A percentile compares a stretch with the other conserved stretches of the same genome.
phyloP scores from a whole-genome alignment of 2,888 invertebrate species.

The Spisula solida region DNA sequence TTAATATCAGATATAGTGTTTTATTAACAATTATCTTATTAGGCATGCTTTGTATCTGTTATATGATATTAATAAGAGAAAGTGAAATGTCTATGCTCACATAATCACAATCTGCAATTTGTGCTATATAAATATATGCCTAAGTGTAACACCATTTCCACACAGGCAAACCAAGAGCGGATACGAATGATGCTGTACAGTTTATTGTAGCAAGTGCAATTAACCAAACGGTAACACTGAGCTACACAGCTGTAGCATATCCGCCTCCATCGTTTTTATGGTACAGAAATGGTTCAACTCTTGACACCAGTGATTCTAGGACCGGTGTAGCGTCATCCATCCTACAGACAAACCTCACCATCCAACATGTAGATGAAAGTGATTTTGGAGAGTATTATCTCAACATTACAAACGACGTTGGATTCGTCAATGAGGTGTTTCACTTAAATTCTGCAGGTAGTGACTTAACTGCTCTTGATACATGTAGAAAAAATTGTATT shows the following conservation, averaged over 20 bases:
- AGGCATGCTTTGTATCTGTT: background rate
- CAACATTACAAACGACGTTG: background rate
- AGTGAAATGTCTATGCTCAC: too few relatives aligned
- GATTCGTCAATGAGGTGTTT: background rate
- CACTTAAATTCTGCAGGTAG: background rate
- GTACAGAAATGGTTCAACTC: background rate
- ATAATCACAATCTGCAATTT: too few relatives aligned
- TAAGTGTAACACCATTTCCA: background rate
- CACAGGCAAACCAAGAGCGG: background rate
- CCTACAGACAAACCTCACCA: background rate
- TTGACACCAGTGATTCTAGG: background rate
- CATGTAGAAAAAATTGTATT: too few relatives aligned
- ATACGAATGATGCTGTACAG: background rate
- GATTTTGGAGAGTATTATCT: background rate
- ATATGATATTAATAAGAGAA: background rate
- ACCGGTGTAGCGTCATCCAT: background rate
- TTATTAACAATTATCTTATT: background rate
- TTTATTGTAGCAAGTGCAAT: background rate
- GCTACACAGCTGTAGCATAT: constrained; percentile 2
- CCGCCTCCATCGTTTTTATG: background rate
- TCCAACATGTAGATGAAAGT: background rate
- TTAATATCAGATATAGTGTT: too few relatives aligned
- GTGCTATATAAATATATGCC: too few relatives aligned
- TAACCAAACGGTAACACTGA: background rate
- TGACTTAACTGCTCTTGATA: too few relatives aligned